Evolutionary conservation across 2,113 vertebrate genomes (phyloP), one percentile per base, ranked within the genome.

Genomic region (Rhegmatorhina hoffmannsi): DNA sequence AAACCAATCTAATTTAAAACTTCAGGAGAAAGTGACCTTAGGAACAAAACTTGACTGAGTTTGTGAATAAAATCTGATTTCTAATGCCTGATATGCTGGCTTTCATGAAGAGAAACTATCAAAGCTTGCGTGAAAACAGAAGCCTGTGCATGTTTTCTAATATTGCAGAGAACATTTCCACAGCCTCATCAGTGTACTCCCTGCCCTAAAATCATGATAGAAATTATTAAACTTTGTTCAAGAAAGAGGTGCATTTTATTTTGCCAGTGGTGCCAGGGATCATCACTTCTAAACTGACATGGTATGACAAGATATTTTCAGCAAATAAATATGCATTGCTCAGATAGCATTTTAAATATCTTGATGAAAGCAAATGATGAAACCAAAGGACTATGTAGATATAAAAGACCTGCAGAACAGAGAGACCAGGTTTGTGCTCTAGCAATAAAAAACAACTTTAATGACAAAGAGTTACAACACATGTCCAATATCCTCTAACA

Each of bases 401-500:
- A 90, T 60, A 77, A 91, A 90, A 85, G 55, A 36, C 23, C 44
- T 53, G 49, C 44, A 90, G 62, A 90, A 82, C 47, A 90, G 66
- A 91, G 16, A 44, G 49, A 68, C 31, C 2, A 47, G 6, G 58
- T 76, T 75, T 87, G 40, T 29, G 68, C 40, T 83, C 26, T 20
- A 66, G 49, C 26, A 76, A 60, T 79, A 60, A 73, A 92, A 91
- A 52, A 13, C 62, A 84, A 34, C 19, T 24, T 76, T 95, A 93
- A 91, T 91, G 89, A 72, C 50, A 79, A 87, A 53, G n/a, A 87
- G 53, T 75, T 82, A 66, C 44, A 79, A 21, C 24, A 95, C 49
- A 72, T 68, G 58, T 89, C 78, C 70, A 87, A 67, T 95, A 94
- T 53, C 34, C 14, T 84, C 64, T 87, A 85, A 91, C 58, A 90